Percentiles rank a stretch among this genome's conserved stretches.
These are phyloP conservation scores for Eidolon dupreanum DNA, from an alignment of 2,797 vertebrate genomes.

Conservation along the genomic window DNA sequence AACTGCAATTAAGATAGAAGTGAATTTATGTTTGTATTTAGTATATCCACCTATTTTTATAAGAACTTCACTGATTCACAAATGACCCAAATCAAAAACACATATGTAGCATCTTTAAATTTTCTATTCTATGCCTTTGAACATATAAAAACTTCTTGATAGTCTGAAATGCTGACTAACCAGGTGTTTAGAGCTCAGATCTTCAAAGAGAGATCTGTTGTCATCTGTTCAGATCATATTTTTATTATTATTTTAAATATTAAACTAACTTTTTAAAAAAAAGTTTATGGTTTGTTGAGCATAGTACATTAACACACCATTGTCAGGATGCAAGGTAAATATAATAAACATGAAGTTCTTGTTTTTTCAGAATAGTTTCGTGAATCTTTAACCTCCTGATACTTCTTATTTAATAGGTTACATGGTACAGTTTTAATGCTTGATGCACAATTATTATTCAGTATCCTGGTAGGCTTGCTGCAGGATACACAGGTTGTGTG, in stretches of 20 bases:
- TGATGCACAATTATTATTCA: background rate
- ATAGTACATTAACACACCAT: background rate
- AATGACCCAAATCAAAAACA: background rate
- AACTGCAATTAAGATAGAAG: background rate
- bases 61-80: background rate
- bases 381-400: background rate
- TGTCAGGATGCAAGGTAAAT: background rate
- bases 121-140: background rate
- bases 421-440: background rate
- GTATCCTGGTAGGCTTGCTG: background rate
- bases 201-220: background rate
- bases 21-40: constrained; percentile 30
- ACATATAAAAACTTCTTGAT: background rate
- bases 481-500: background rate
- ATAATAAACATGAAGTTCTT: background rate
- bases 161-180: background rate
- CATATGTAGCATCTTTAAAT: background rate
- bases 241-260: background rate
- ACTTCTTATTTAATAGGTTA: background rate
- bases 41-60: background rate
- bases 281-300: background rate
- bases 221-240: background rate
- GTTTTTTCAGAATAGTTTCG: background rate
- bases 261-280: background rate
- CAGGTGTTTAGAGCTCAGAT: background rate